Percentiles rank a stretch among this genome's conserved stretches.
Conservation (phyloP, 2,888 invertebrate genomes). For the Drosophila borealis region DNA sequence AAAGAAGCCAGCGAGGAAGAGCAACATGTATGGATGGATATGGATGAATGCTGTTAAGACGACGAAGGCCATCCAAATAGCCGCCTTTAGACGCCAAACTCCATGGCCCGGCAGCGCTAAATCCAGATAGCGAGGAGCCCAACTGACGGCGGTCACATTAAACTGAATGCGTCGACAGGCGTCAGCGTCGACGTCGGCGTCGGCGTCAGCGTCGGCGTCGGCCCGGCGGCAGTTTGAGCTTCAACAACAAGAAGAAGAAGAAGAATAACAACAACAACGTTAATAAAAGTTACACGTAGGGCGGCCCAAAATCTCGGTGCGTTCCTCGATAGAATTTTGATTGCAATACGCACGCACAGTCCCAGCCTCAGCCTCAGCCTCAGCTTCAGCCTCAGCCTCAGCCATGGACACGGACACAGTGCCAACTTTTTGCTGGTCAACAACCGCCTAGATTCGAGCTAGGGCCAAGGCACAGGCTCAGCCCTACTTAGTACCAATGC, state of each 20-base stretch:
- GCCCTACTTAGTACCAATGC: constrained; percentile 40
- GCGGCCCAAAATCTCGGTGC: constrained; percentile 67
- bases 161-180: constrained; percentile 69
- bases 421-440: constrained; percentile 37
- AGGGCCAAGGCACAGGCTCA: constrained; percentile 9
- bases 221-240: constrained; percentile 38
- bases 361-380: background rate
- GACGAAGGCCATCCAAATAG: constrained; percentile 78
- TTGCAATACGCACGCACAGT: constrained; percentile 72
- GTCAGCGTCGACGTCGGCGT: constrained; percentile 39
- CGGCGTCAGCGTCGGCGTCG: constrained; percentile 38
- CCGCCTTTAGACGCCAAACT: constrained; percentile 52
- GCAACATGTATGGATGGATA: constrained; percentile 67
- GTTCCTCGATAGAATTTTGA: constrained; percentile 77
- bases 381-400: constrained; percentile 5
- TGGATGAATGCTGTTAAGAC: constrained; percentile 76
- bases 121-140: constrained; percentile 72
- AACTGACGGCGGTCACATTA: constrained; percentile 71
- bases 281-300: constrained; percentile 59
- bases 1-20: constrained; percentile 29
- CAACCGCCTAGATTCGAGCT: constrained; percentile 34
- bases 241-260: constrained; percentile 21
- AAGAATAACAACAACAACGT: constrained; percentile 22
- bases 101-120: constrained; percentile 36
- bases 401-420: constrained; percentile 6